Conservation (phyloP, 2,888 invertebrate genomes). For the Platynereis dumerilii region DNA sequence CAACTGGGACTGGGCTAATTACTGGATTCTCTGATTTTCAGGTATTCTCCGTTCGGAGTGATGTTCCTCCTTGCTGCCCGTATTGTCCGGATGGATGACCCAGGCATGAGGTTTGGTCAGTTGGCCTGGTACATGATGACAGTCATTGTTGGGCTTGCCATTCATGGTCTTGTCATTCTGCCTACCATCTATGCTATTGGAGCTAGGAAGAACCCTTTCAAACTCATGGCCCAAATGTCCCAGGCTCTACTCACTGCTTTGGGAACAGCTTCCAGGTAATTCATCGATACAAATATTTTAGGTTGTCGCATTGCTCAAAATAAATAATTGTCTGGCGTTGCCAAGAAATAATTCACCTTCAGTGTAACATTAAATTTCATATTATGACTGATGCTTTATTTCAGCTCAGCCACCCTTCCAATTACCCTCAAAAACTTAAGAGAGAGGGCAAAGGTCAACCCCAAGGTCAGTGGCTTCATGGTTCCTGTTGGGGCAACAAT, state of each 20-base stretch:
- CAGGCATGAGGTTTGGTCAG: slow-evolving; percentile 68
- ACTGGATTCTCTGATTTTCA: too few species aligned
- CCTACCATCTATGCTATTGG: slow-evolving; percentile 83
- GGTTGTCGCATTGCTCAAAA: too few species aligned
- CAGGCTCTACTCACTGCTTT: slow-evolving; percentile 86
- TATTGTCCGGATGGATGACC: slow-evolving; percentile 75
- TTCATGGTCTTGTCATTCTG: slow-evolving; percentile 85
- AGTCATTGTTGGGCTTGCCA: slow-evolving; percentile 79
- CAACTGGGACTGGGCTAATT: too few species aligned
- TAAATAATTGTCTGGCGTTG: too few species aligned
- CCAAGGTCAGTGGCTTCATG: slow-evolving; percentile 84
- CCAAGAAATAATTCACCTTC: too few species aligned
- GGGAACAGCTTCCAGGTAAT: slow-evolving; percentile 88
- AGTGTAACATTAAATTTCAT: too few species aligned
- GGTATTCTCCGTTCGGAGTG: slow-evolving; percentile 57
- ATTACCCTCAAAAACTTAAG: slow-evolving; percentile 87
- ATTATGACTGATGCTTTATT: too few species aligned
- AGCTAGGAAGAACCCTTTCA: slow-evolving; percentile 83
- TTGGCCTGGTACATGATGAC: slow-evolving; percentile 72
- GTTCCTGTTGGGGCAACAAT: slow-evolving; percentile 86
- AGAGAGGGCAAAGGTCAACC: slow-evolving; percentile 80
- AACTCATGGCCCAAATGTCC: slow-evolving; percentile 82
- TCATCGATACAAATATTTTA: too few species aligned
- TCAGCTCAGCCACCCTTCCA: slow-evolving; percentile 85
- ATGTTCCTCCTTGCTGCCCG: slow-evolving; percentile 73